phyloP scores from a whole-genome alignment of 2,888 invertebrate species.

The Aphodius granarius region DNA sequence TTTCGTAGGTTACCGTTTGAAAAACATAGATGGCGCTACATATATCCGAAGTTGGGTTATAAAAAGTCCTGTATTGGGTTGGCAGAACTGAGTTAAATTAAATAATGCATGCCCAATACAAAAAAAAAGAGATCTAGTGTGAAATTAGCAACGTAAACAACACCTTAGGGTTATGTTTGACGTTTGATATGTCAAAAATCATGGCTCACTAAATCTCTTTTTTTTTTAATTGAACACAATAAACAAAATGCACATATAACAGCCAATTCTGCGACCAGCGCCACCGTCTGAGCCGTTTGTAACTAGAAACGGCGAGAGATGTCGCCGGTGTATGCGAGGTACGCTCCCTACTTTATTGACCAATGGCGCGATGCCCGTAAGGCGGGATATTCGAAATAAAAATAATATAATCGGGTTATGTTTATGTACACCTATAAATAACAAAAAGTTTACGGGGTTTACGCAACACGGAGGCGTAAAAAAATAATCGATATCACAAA shows the following conservation, averaged over 20 bases:
- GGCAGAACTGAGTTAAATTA: too few species aligned
- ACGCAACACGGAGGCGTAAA: neutral
- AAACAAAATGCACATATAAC: constrained; percentile 48
- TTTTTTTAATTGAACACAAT: neutral
- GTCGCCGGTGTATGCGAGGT: constrained; percentile 48
- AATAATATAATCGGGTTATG: neutral
- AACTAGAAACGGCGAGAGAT: constrained; percentile 49
- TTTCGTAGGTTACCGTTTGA: neutral
- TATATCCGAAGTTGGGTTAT: neutral
- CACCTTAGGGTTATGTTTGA: too few species aligned
- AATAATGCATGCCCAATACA: too few species aligned
- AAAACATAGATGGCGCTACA: neutral
- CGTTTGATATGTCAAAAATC: too few species aligned
- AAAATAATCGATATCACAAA: neutral
- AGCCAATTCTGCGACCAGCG: constrained; percentile 44
- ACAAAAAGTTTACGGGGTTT: neutral
- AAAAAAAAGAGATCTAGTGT: too few species aligned
- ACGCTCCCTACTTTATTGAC: too few species aligned
- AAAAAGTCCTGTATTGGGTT: too few species aligned
- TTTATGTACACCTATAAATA: neutral
- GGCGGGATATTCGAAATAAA: neutral
- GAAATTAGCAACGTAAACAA: too few species aligned
- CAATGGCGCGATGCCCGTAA: constrained; percentile 2
- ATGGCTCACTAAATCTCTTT: too few species aligned
- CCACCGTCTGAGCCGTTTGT: constrained; percentile 47